Evolutionary conservation across 2,888 invertebrate genomes (phyloP), one percentile per base, ranked within the genome.

Genomic region (Chrysotoxum bicinctum): DNA sequence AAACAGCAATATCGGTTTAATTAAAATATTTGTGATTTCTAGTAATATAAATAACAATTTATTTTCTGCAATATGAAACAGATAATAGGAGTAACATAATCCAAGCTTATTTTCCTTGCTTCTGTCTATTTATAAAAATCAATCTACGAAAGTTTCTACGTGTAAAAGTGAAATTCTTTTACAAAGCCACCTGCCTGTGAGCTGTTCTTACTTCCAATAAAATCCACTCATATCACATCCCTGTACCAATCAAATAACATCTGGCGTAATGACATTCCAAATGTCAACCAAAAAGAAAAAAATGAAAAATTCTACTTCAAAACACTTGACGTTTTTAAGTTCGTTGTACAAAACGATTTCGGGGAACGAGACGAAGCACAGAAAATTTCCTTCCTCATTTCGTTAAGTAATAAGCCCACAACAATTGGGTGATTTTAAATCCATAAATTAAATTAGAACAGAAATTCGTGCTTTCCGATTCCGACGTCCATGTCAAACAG

Each of bases 371-470:
- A 35, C 35, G 37, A 56, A 56, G 5, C 35, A 7, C 21, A 7
- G 30, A 58, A 58, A 58, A 37, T 58, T 58, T 58, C 58, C 58
- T 58, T 37, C 21, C 4, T n/a, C n/a, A n/a, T n/a, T 37, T 37
- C 35, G 58, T 58, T 58, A 58, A 58, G 58, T 58, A 58, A 58
- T 16, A 58, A 58, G 56, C 35, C 32, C 19, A 8, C 30, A 37
- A 58, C 58, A 58, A 37, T 56, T 56, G 32, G 56, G 56, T 35
- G 7, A 58, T 58, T 58, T 21, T 37, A 78, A 72, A 69, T 52
- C 58, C 32, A 56, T 62, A 78, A 82, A 78, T 74, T 78, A 40
- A 78, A 73, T 82, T 77, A 78, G 64, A 60, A 45, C 35, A 50
- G 8, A 56, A 56, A 56, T 26, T 73, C 43, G 66, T 54, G 19